Conservation (phyloP, 2,888 invertebrate species). For the Trypoxylon attenuatum region DNA sequence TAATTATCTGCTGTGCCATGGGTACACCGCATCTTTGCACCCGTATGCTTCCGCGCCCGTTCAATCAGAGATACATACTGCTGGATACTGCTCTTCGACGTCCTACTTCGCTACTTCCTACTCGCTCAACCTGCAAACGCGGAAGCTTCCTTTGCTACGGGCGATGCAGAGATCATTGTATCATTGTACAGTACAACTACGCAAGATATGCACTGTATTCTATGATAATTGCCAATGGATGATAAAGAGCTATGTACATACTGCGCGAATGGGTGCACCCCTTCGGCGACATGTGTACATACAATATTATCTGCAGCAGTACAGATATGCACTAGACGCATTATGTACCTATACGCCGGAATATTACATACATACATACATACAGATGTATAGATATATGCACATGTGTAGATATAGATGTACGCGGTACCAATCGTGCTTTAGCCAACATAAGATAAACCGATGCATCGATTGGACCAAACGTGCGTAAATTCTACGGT, state of each 20-base stretch:
- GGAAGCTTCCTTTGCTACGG: too few species aligned
- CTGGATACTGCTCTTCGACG: too few species aligned
- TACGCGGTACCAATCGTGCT: conserved; percentile 7
- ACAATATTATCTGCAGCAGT: conserved; percentile 17
- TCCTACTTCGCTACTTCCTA: too few species aligned
- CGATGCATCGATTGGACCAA: conserved; percentile 50
- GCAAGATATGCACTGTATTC: too few species aligned
- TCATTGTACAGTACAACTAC: too few species aligned
- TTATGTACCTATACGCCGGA: too few species aligned
- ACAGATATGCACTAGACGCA: conserved; percentile 11
- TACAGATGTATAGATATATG: not conserved
- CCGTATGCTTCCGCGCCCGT: not conserved
- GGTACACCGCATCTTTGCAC: conserved; percentile 12
- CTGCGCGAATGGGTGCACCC: too few species aligned
- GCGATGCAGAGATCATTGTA: too few species aligned
- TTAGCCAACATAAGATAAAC: conserved; percentile 49
- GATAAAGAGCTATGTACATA: too few species aligned
- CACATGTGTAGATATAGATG: conserved; percentile 3
- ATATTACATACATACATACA: not conserved
- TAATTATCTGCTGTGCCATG: conserved; percentile 37
- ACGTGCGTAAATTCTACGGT: conserved; percentile 46
- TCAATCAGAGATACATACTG: too few species aligned
- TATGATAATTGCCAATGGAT: too few species aligned
- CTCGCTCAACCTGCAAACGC: too few species aligned
- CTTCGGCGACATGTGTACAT: not conserved